Base-by-base conservation (phyloP, 2,888 invertebrate species). In the Drosophila mettleri region DNA sequence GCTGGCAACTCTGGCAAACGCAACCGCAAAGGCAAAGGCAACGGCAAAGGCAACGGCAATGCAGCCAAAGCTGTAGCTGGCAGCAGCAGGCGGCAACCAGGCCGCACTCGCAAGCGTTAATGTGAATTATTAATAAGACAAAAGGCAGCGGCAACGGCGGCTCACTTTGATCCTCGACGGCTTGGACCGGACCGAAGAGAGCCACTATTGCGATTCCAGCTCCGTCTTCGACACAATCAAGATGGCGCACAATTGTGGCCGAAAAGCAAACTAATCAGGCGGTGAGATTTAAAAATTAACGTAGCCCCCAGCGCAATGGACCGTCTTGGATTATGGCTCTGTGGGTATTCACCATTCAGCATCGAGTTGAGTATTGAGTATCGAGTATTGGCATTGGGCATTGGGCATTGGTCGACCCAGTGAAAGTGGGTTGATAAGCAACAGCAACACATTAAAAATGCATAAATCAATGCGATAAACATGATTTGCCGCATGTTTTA, bases 381-480 rank as follows among this genome's bases (percentile, higher is more conserved):
- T 33, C 33, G 33, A 33, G 48, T 49, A 33, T 24, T 27, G 51
- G 51, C 36, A 51, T 31, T 24, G 46, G 14, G 27, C 38, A 39
- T 33, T 39, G 31, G 46, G 16, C 22, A 43, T 36, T 63, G 49
- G 59, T 24, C n/a, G 64, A 36, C 54, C 69, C 81, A 86, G 89
- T 89, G 88, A 82, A 85, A 86, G 88, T 85, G 88, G 67, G 89
- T 80, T 90, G 89, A 90, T 92, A 91, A 91, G 91, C 90, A 90
- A 92, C 91, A 86, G 91, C 90, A 90, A 92, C 92, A 90, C 91
- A 92, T 92, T 92, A 92, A 92, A 92, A 92, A 91, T 89, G 91
- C 91, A 92, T 92, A 92, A 92, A 92, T 92, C 91, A 92, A 90
- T 88, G 91, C 90, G 92, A 92, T 92, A 92, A 92, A 91, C 92